Conservation (phyloP, 2,113 vertebrate species). For the Ammospiza nelsoni region DNA sequence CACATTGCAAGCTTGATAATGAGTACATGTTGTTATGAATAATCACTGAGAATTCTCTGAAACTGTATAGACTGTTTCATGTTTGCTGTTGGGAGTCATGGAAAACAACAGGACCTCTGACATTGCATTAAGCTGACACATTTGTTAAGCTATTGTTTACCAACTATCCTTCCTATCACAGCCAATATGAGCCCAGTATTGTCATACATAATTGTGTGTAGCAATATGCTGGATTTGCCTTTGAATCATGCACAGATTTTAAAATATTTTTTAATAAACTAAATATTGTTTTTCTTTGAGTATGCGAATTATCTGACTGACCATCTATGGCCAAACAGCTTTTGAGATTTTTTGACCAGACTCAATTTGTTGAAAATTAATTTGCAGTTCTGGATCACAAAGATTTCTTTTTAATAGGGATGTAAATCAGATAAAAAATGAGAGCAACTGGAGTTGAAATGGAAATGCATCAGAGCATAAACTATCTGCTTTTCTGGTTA, state of each 20-base stretch:
- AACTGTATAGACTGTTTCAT: constrained; percentile 48
- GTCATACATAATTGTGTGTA: background rate
- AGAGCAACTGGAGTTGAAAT: background rate
- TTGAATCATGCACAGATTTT: background rate
- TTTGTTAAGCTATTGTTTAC: constrained; percentile 58
- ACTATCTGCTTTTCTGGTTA: background rate
- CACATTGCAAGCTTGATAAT: constrained; percentile 51
- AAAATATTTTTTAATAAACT: background rate
- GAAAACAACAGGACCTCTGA: constrained; percentile 60
- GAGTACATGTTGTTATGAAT: constrained; percentile 48
- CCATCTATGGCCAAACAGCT: background rate
- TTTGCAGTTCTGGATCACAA: background rate
- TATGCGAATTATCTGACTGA: background rate
- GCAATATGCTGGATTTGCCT: background rate
- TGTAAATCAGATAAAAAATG: background rate
- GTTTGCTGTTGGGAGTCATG: constrained; percentile 58
- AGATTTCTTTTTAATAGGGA: background rate
- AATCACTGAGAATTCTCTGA: constrained; percentile 29
- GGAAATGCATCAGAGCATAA: background rate
- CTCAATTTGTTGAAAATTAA: background rate
- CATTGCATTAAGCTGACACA: constrained; percentile 37
- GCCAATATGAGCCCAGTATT: background rate
- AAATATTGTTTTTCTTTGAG: background rate
- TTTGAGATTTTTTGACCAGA: background rate
- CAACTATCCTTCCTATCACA: constrained; percentile 17